These are phyloP conservation scores for Cynopterus brachyotis DNA, from an alignment of 2,113 vertebrate species.

Conservation along the genomic window DNA sequence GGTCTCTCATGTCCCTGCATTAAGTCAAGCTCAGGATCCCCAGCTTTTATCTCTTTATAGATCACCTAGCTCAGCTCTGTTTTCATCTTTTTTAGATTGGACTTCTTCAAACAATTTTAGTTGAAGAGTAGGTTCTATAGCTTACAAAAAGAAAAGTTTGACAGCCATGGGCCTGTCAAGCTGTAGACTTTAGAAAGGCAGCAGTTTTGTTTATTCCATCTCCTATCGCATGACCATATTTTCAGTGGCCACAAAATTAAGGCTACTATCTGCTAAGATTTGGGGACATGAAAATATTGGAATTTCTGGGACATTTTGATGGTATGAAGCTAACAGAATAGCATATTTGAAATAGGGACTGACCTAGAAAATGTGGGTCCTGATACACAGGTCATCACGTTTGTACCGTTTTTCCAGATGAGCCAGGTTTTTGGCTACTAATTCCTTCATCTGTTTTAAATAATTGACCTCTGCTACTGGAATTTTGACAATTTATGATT, in stretches of 20 bases:
- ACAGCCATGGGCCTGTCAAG: not conserved
- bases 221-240: not conserved
- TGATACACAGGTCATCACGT: not conserved
- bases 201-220: not conserved
- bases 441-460: not conserved
- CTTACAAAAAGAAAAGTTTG: not conserved
- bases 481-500: not conserved
- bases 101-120: not conserved
- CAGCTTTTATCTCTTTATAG: not conserved
- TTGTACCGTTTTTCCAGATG: not conserved
- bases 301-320: not conserved
- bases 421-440: not conserved
- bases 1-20: not conserved
- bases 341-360: not conserved
- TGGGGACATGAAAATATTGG: not conserved
- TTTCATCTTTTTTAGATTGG: not conserved
- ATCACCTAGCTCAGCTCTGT: not conserved
- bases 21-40: not conserved
- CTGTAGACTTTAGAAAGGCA: not conserved
- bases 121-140: not conserved
- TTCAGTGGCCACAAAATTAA: conserved; percentile 19
- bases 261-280: not conserved
- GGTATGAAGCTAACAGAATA: not conserved
- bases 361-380: not conserved
- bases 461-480: not conserved